Evolutionary conservation across 2,888 invertebrate genomes (phyloP).

Genomic region (Lithophane semibrunnea): DNA sequence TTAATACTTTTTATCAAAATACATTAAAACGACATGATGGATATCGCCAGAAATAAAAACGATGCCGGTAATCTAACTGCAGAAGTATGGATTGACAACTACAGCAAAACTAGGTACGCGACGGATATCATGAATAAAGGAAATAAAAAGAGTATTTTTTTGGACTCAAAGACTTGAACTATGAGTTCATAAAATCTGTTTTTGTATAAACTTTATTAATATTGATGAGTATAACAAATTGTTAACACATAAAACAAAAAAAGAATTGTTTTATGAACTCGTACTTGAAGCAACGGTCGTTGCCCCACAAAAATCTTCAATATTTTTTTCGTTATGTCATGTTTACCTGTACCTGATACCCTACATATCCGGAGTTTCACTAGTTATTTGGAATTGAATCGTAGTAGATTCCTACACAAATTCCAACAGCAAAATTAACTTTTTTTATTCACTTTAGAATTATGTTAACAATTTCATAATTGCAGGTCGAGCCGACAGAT

Average conservation of each 20-base stretch:
- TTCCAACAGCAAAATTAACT: no score
- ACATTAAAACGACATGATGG: constrained; percentile 19
- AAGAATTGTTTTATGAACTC: neutral
- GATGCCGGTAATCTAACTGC: neutral
- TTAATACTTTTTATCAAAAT: neutral
- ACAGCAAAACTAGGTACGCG: no score
- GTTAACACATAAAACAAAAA: neutral
- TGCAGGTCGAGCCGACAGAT: neutral
- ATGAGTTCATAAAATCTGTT: neutral
- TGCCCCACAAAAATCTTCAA: neutral
- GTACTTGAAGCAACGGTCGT: neutral
- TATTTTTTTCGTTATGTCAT: no score
- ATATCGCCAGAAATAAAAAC: neutral
- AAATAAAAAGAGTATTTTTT: no score
- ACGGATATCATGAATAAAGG: neutral
- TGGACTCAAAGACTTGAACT: neutral
- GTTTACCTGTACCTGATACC: no score
- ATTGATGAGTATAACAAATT: no score
- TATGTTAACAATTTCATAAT: constrained; percentile 40
- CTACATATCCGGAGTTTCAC: neutral
- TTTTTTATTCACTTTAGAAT: constrained; percentile 19
- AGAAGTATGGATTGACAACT: neutral
- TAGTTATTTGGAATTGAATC: neutral
- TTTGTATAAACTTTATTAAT: neutral
- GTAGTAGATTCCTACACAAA: neutral